Conservation (phyloP, 2,113 vertebrate genomes). For the Guaruba guarouba region DNA sequence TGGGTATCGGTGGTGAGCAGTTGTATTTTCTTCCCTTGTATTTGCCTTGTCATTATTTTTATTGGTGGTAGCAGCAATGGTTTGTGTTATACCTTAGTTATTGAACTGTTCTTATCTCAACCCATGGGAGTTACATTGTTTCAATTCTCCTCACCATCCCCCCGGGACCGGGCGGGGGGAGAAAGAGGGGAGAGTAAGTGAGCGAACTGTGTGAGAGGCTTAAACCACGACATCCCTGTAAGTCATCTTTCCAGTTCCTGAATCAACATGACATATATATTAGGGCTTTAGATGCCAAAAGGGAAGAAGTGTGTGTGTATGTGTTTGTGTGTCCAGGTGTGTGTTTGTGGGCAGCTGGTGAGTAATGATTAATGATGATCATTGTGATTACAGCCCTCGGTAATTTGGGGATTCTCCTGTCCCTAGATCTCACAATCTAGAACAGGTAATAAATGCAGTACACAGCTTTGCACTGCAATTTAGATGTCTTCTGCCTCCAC, state of each 20-base stretch:
- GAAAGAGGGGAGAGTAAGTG: too few relatives aligned
- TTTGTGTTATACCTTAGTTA: too few relatives aligned
- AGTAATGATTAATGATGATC: slow-evolving; percentile 61
- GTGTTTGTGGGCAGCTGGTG: slow-evolving; percentile 12
- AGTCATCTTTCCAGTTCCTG: background rate
- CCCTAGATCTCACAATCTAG: slow-evolving; percentile 9
- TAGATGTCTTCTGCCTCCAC: slow-evolving; percentile 43
- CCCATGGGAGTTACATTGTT: too few relatives aligned
- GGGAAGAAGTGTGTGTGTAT: background rate
- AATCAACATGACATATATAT: background rate
- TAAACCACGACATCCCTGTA: background rate
- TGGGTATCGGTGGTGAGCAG: too few relatives aligned
- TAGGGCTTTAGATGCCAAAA: slow-evolving; percentile 23
- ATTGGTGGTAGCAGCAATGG: too few relatives aligned
- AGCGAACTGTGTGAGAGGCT: too few relatives aligned
- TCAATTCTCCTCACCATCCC: too few relatives aligned
- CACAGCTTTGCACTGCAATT: slow-evolving; percentile 60
- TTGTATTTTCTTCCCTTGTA: too few relatives aligned
- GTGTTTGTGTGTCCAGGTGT: background rate
- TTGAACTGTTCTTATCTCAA: too few relatives aligned
- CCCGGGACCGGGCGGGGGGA: too few relatives aligned
- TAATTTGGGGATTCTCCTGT: slow-evolving; percentile 58
- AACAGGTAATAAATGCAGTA: slow-evolving; percentile 63
- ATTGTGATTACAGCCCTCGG: slow-evolving; percentile 52
- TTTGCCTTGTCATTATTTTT: too few relatives aligned